Evolutionary conservation across 1,140 invertebrate species (phyloP), one percentile per base, ranked within the genome.

Genomic region (Thaumatotibia leucotreta): DNA sequence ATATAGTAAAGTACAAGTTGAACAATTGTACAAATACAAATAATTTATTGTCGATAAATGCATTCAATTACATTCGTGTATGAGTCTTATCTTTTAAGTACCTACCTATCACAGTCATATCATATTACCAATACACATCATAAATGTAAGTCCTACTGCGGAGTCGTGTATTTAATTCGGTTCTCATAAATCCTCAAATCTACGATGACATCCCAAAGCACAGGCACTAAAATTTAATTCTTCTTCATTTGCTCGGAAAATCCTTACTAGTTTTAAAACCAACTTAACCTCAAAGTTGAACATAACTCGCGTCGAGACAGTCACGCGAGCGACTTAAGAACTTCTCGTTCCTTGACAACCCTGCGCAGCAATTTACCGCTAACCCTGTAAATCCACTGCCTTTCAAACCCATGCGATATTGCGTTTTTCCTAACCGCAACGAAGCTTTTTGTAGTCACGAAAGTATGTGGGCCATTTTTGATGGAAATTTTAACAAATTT

Each of bases 321-420:
- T 17, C 74, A 79, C 80, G 73, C 75, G 70, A 80, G 70, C 68
- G 69, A 74, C 73, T 79, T 75, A 65, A 76, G 80, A 82, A 83
- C 61, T 83, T 83, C 71, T 68, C 67, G 71, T 68, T 45, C 75
- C 69, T 74, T 81, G 84, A 67, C 84, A 90, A 73, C 88, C 85
- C 88, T 90, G 77, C 65, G 76, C 81, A 83, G 77, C 86, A 90
- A 88, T 88, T 88, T 90, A 86, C 86, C 85, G 80, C 77, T 87
- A 86, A 88, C 85, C 79, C 77, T 87, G 85, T 86, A 89, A 90
- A 90, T 90, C 88, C 88, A 84, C 75, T 73, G 88, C 86, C 85
- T 84, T 86, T 77, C 79, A 80, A 86, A 84, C 82, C 86, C 88
- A 89, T 90, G 84, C 86, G 76, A 90, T 90, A 89, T 90, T 89